Base-by-base conservation (phyloP, 2,797 vertebrate species). In the Prionace glauca region DNA sequence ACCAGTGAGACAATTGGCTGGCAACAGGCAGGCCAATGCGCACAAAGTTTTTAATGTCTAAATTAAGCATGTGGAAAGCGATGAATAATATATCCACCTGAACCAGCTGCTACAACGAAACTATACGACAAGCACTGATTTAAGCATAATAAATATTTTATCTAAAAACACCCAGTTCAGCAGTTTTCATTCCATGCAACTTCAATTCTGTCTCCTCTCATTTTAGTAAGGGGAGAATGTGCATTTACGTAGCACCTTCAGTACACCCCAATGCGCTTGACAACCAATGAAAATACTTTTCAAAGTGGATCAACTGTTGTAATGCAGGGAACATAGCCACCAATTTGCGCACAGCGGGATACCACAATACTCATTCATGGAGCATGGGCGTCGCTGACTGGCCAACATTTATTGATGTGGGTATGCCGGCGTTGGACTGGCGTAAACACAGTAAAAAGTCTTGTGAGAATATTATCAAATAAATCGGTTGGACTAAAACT, bases 11-110 rank as follows among this genome's bases (percentile, higher is more conserved):
- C 22, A 20, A 41, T 69, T 41, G 65, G 90, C 62, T 18, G 5
- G 36, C 65, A 92, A 92, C 65, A 67, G 11, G 16, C 36, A 69
- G 90, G 3, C 62, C 69, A n/a, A 69, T 69, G 90, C 24, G 10
- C 9, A 10, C 20, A 69, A 92, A 92, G 90, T 92, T 92, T 92
- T 92, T 92, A 92, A 69, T 92, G 62, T 65, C 65, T 69, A 91
- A 91, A 69, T 92, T 92, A 92, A 69, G 90, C 90, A 91, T 65
- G 88, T 69, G 36, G 16, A 92, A 92, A 92, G 20, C 69, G 90
- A 92, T 92, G 36, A 92, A 92, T 92, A 92, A 92, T 92, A 41
- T 92, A 92, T 92, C 65, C 65, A 67, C 90, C 65, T 41, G 90
- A 11, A 41, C 62, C 90, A 92, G 90, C 62, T 92, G n/a, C 65